Conservation (phyloP, 2,888 invertebrate species). For the Machimus rusticus region DNA sequence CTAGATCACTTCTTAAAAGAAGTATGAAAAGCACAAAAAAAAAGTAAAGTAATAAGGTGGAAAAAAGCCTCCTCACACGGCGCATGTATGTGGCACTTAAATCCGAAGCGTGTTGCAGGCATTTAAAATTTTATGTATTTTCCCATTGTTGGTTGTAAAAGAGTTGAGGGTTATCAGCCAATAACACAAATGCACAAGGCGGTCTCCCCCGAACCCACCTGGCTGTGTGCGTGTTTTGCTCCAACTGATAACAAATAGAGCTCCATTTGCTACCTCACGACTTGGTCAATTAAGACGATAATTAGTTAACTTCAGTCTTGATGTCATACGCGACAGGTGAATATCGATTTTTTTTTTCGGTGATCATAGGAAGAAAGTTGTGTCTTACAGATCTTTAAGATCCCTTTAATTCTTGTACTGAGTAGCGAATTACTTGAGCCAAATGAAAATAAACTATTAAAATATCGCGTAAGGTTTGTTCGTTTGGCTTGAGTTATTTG, state of each 20-base stretch:
- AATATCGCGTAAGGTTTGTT: slow-evolving; percentile 54
- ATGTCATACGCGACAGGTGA: slow-evolving; percentile 45
- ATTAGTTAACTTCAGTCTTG: slow-evolving; percentile 45
- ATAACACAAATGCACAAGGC: slow-evolving; percentile 4
- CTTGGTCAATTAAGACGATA: slow-evolving; percentile 44
- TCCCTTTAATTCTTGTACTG: neutral
- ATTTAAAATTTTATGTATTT: slow-evolving; percentile 13
- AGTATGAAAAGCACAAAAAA: neutral
- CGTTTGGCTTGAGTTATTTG: slow-evolving; percentile 63
- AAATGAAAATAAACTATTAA: slow-evolving; percentile 63
- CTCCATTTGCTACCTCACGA: slow-evolving; percentile 31
- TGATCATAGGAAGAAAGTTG: neutral
- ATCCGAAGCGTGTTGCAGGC: neutral
- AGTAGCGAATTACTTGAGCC: slow-evolving; percentile 63
- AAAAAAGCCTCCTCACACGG: neutral
- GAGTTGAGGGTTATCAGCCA: slow-evolving; percentile 27
- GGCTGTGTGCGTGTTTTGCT: neutral
- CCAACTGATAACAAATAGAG: slow-evolving; percentile 28
- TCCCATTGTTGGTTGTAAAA: slow-evolving; percentile 6
- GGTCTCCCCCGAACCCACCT: slow-evolving; percentile 11
- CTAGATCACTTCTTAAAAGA: neutral
- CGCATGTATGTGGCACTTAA: neutral
- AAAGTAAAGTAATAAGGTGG: neutral
- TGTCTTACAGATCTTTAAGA: neutral
- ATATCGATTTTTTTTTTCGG: slow-evolving; percentile 36